Percentiles rank a stretch among this genome's conserved stretches.
phyloP scores from a whole-genome alignment of 1,140 invertebrate genomes.

The Bacillus rossius region DNA sequence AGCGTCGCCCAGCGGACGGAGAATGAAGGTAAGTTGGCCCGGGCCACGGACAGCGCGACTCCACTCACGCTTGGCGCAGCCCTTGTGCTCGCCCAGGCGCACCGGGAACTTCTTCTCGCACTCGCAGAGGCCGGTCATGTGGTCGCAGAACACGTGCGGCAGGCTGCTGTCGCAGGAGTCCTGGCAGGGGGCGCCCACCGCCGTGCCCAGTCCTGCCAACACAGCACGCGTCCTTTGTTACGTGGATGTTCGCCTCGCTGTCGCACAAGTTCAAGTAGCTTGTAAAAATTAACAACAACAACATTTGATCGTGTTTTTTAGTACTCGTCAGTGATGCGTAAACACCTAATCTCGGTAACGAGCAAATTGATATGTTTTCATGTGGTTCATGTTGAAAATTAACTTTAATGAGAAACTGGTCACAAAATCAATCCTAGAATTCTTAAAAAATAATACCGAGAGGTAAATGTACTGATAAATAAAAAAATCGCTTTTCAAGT shows the following conservation, averaged over 20 bases:
- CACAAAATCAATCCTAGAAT: neutral
- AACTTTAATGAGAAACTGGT: neutral
- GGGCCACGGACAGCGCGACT: no score
- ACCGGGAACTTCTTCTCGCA: conserved; percentile 75
- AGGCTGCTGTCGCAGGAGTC: conserved; percentile 61
- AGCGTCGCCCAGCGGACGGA: no score
- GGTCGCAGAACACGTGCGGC: conserved; percentile 69
- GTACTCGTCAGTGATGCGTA: no score
- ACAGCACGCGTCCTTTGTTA: no score
- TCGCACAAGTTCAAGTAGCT: no score
- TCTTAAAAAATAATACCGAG: neutral
- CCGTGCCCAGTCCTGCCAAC: conserved; percentile 64
- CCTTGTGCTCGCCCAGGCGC: conserved; percentile 60
- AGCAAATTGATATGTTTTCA: no score
- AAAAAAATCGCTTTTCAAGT: no score
- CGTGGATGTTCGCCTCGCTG: no score
- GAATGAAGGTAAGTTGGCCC: no score
- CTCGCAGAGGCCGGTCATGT: conserved; percentile 57
- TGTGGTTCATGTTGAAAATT: neutral
- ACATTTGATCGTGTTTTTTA: no score
- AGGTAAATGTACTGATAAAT: no score
- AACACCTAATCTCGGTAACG: no score
- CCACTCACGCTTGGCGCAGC: conserved; percentile 76
- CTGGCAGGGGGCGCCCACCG: conserved; percentile 71
- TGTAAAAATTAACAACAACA: neutral